Evolutionary conservation across 2,888 invertebrate genomes (phyloP), one percentile per base, ranked within the genome.

Genomic region (Agrochola litura): DNA sequence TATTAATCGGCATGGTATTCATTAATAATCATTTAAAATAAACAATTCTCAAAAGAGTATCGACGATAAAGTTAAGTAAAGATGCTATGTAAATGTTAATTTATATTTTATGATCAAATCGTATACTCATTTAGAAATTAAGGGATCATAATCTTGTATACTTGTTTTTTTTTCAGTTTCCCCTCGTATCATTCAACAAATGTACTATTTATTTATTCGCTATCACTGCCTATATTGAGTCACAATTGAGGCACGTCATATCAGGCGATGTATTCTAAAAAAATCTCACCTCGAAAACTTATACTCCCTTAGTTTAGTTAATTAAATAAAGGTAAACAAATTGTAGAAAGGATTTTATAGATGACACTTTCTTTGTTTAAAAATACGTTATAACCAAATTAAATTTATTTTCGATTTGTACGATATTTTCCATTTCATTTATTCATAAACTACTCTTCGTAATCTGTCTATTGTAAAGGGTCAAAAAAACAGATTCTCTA

Each of bases 81-180:
- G 83, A 87, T 85, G 75, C 68, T 88, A 87, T 81, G 58, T 90
- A 87, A 88, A 85, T 88, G 86, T 81, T 88, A 88, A 86, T 89
- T 89, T 91, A 86, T 90, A 88, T 90, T 90, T 88, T 92, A 93
- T 91, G 95, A 95, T 95, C 95, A 96, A 96, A 92, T 91, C 91
- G 92, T 95, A 95, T 96, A 96, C 96, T 96, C 95, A 95, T 86
- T 89, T 93, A 93, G 93, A 84, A 86, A 76, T 73, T 93, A 94
- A 92, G 92, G 52, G 87, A 85, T 85, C 88, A 82, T 85, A 84
- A 79, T 85, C 22, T 84, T 79, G 43, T 71, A 58, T 58, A 69
- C 63, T 66, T 71, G 14, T 63, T 70, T 83, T n/a, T 73, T 46
- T 46, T 78, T 43, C 71, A 49, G 41, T 67, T 73, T 60, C 16